phyloP scores from a whole-genome alignment of 1,140 invertebrate genomes.

The Adoxophyes honmai region DNA sequence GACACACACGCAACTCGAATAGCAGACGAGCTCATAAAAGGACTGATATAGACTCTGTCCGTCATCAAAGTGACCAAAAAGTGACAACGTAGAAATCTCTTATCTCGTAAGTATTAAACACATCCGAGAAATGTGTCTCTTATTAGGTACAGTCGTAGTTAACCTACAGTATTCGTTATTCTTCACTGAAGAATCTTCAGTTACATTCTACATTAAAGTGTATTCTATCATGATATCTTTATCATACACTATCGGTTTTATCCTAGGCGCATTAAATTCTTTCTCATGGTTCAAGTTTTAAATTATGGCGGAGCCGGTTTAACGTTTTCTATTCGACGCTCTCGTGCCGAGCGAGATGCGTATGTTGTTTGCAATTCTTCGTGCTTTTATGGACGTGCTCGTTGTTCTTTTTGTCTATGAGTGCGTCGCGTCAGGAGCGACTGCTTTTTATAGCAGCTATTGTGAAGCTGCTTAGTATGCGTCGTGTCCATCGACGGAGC shows the following conservation, averaged over 20 bases:
- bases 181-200: too few species aligned
- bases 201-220: too few species aligned
- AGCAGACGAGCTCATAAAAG: neutral
- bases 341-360: neutral
- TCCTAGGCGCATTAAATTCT: neutral
- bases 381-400: conserved; percentile 24
- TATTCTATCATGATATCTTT: neutral
- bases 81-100: too few species aligned
- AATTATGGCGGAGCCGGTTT: neutral
- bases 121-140: too few species aligned
- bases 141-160: too few species aligned
- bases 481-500: conserved; percentile 25
- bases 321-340: conserved; percentile 8
- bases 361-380: conserved; percentile 4
- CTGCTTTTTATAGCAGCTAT: conserved; percentile 47
- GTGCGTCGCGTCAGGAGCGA: conserved; percentile 28
- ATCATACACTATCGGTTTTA: neutral
- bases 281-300: conserved; percentile 1
- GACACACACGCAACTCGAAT: conserved; percentile 30
- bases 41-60: too few species aligned
- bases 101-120: too few species aligned
- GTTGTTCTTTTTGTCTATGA: conserved; percentile 23
- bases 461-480: conserved; percentile 45
- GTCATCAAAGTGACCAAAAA: too few species aligned
- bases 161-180: too few species aligned